phyloP scores from a whole-genome alignment of 2,888 invertebrate genomes.

The Lithosia quadra region DNA sequence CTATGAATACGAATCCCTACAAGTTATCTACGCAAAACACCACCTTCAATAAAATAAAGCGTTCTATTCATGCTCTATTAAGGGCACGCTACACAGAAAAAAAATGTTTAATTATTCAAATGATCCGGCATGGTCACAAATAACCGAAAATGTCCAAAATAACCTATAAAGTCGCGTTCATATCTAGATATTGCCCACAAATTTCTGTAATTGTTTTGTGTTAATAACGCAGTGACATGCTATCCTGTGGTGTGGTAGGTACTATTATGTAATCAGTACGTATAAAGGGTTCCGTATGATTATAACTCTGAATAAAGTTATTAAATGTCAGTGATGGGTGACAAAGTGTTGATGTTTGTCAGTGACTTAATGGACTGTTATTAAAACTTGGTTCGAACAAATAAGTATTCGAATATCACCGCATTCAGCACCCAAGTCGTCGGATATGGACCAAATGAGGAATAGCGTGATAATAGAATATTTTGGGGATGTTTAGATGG shows the following conservation, averaged over 20 bases:
- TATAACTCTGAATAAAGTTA: constrained; percentile 5
- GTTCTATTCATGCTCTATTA: constrained; percentile 50
- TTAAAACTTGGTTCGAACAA: not conserved
- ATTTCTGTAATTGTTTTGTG: constrained; percentile 76
- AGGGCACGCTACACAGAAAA: constrained; percentile 55
- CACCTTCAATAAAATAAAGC: constrained; percentile 45
- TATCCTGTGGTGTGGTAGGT: constrained; percentile 33
- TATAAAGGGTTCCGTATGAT: constrained; percentile 8
- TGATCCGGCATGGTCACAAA: constrained; percentile 39
- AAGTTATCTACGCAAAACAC: constrained; percentile 12
- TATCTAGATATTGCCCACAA: constrained; percentile 74
- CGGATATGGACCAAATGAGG: no score
- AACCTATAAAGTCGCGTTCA: constrained; percentile 66
- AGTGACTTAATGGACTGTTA: not conserved
- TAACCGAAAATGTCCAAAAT: constrained; percentile 56
- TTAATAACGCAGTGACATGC: constrained; percentile 73
- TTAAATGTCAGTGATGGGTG: constrained; percentile 8
- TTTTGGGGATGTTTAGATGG: no score
- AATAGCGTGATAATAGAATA: no score
- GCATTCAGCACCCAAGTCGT: no score
- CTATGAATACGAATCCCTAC: not conserved
- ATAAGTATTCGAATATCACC: not conserved
- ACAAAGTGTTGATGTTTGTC: not conserved
- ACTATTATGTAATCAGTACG: constrained; percentile 29
- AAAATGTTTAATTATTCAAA: constrained; percentile 70